These are phyloP conservation scores for Bombus waltoni DNA, from an alignment of 1,140 invertebrate genomes.

Conservation along the genomic window DNA sequence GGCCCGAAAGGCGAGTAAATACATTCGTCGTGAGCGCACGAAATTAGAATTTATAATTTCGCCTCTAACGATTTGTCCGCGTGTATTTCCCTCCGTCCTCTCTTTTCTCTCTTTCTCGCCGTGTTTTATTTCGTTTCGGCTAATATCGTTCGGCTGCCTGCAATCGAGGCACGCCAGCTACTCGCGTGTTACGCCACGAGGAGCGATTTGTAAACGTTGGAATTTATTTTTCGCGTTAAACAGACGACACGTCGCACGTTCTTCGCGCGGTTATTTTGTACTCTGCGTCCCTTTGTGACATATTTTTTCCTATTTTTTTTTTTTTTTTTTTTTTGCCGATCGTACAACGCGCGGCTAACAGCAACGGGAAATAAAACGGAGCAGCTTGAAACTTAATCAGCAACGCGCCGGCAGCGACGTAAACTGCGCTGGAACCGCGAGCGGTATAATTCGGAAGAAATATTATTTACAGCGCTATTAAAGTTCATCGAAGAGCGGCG, in stretches of 20 bases:
- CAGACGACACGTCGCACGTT: neutral
- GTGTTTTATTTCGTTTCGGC: conserved; percentile 11
- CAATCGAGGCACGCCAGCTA: neutral
- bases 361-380: neutral
- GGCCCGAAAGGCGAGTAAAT: conserved; percentile 32
- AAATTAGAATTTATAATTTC: conserved; percentile 53
- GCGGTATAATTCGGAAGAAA: conserved; percentile 40
- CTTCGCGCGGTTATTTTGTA: too few species aligned
- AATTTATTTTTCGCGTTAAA: conserved; percentile 17
- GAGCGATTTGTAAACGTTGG: conserved; percentile 18
- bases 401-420: neutral
- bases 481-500: conserved; percentile 25
- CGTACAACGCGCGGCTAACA: neutral
- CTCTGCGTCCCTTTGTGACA: neutral
- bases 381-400: neutral
- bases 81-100: neutral
- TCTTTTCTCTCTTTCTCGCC: neutral
- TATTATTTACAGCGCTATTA: conserved; percentile 50
- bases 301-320: neutral
- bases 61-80: neutral
- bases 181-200: neutral
- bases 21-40: conserved; percentile 5
- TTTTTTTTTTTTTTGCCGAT: neutral
- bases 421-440: neutral
- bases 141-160: conserved; percentile 19